Base-by-base conservation (phyloP, 1,140 invertebrate species). In the Babylonia areolata region DNA sequence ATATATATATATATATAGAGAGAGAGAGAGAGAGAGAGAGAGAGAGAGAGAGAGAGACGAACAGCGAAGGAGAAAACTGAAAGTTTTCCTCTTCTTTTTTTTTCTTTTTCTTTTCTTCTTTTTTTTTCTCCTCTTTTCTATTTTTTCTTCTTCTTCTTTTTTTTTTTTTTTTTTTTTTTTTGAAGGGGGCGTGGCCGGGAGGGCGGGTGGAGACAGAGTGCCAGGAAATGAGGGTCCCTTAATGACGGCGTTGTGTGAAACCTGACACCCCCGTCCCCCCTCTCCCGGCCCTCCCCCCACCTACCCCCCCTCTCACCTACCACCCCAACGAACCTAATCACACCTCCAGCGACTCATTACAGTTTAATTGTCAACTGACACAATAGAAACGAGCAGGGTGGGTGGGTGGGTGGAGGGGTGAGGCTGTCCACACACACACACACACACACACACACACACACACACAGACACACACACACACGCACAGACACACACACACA, bases 361-460 rank as follows among this genome's bases (percentile, higher is more conserved):
- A 37, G 1, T 84, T 82, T 69, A 84, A 84, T 84, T 84, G 82
- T 84, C 58, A 84, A 84, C 82, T 84, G 82, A 84, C 82, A 84
- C 82, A 84, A 84, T 69, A 83, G 20, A 71, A 69, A 54, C 3
- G 78, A 17, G 31, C n/a, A 17, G 46, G 31, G 31, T 12, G 46
- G 39, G 39, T 9, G 78, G 23, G 23, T 3, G 78, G 20, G 78
- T 79, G 78, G 35, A 23, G 23, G 0, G 40, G 75, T n/a, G n/a
- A n/a, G n/a, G n/a, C n/a, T n/a, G n/a, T n/a, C n/a, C n/a, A n/a
- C n/a, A n/a, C n/a, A n/a, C n/a, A n/a, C n/a, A n/a, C n/a, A n/a
- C n/a, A n/a, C n/a, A n/a, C n/a, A n/a, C n/a, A n/a, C n/a, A n/a
- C n/a, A n/a, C n/a, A n/a, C n/a, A n/a, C n/a, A n/a, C n/a, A n/a